phyloP scores from a whole-genome alignment of 2,888 invertebrate species.

The Harpagoxenus sublaevis region DNA sequence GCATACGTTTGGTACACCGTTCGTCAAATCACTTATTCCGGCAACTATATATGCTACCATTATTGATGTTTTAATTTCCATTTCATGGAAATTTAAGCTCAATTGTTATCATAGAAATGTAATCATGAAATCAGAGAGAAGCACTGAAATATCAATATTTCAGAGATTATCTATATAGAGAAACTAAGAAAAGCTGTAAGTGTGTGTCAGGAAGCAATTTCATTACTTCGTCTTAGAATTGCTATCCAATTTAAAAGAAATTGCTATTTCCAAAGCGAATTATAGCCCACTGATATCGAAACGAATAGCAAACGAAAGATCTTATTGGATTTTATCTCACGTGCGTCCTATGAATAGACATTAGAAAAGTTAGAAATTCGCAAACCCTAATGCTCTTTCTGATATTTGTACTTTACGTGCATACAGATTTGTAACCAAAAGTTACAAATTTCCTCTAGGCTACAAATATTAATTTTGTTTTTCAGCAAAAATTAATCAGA shows the following conservation, averaged over 20 bases:
- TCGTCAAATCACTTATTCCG: slow-evolving; percentile 14
- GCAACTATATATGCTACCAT: not conserved
- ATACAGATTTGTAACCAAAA: not conserved
- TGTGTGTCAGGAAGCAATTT: not conserved
- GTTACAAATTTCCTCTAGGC: not conserved
- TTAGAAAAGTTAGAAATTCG: slow-evolving; percentile 35
- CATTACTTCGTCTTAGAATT: not conserved
- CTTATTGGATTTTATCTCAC: slow-evolving; percentile 36
- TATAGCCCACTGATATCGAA: slow-evolving; percentile 3
- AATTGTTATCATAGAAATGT: not conserved
- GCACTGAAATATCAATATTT: slow-evolving; percentile 2
- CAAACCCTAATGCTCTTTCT: not conserved
- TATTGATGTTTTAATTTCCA: not conserved
- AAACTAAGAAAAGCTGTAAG: not conserved
- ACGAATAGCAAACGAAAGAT: not conserved
- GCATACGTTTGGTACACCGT: not conserved
- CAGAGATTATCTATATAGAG: not conserved
- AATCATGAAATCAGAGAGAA: not conserved
- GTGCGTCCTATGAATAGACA: slow-evolving; percentile 30
- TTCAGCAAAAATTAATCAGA: not conserved
- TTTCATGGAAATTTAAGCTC: not conserved
- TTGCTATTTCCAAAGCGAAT: slow-evolving; percentile 1
- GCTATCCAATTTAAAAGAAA: slow-evolving; percentile 2
- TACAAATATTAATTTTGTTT: not conserved
- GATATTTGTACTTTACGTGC: not conserved